phyloP scores from a whole-genome alignment of 1,140 invertebrate genomes.

The Drosophila kikkawai region DNA sequence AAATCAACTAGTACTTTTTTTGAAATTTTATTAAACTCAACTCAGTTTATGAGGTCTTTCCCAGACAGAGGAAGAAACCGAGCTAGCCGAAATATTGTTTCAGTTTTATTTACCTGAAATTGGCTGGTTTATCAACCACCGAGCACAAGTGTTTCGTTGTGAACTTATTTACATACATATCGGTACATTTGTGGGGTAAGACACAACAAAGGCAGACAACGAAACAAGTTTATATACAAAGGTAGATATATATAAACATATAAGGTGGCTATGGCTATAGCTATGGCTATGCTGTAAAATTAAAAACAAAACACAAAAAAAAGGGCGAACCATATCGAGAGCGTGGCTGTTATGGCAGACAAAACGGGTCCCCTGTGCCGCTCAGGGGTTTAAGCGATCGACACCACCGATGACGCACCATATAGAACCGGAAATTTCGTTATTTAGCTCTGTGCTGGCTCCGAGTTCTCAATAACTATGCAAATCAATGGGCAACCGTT shows the following conservation, averaged over 20 bases:
- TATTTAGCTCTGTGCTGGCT: constrained; percentile 8
- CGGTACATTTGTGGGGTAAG: constrained; percentile 64
- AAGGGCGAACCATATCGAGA: constrained; percentile 41
- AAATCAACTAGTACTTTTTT: no score
- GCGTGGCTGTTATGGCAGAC: constrained; percentile 26
- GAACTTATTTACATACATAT: constrained; percentile 62
- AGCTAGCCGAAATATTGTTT: constrained; percentile 60
- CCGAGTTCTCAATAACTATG: constrained; percentile 42
- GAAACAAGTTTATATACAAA: constrained; percentile 47
- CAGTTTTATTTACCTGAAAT: constrained; percentile 74
- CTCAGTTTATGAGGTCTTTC: background rate
- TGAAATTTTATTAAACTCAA: background rate
- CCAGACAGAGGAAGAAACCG: constrained; percentile 6
- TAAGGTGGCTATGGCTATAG: constrained; percentile 3
- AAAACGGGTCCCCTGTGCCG: constrained; percentile 36
- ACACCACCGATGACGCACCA: constrained; percentile 38
- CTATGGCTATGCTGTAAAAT: constrained; percentile 42
- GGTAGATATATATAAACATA: constrained; percentile 1
- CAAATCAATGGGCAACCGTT: constrained; percentile 49
- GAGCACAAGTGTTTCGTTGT: constrained; percentile 76
- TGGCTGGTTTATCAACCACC: constrained; percentile 73
- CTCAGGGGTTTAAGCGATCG: constrained; percentile 30
- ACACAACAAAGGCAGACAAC: constrained; percentile 45
- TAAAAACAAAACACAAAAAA: constrained; percentile 22
- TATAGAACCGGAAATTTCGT: constrained; percentile 51